Base-by-base conservation (phyloP, 2,797 vertebrate genomes). In the Otus scops region DNA sequence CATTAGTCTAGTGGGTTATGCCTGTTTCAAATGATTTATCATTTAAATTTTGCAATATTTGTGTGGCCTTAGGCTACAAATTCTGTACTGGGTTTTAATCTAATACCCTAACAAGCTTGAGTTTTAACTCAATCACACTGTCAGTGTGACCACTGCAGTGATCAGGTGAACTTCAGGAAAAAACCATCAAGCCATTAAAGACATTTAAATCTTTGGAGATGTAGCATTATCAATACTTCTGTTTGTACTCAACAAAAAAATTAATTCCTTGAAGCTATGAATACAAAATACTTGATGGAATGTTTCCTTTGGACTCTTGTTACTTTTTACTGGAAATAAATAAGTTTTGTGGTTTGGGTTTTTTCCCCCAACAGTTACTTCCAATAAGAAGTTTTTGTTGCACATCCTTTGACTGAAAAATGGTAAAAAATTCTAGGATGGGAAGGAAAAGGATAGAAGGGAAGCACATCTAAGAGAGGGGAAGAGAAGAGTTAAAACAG, bases 1-100 rank as follows among this genome's bases (percentile, higher is more conserved):
- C 78, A 89, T 61, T 93, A 92, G 71, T 69, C 61, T 83, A 70
- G 28, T 24, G 39, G 51, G 56, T 84, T 91, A 91, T 64, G 22
- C 23, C 57, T 85, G 34, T 84, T 84, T 92, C 75, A 88, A 89
- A 96, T 54, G 15, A 91, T 91, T 77, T 83, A 92, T 71, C 45
- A 69, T 82, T 92, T 88, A 89, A 54, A 92, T 84, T 91, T 94
- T 78, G 80, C 51, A 95, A 34, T 80, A 76, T 88, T 84, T 80
- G 27, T 60, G 38, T 2, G 2, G 75, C 89, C 61, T 67, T 67
- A 61, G 65, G 86, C 86, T 75, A 83, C 32, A 78, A 60, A 81
- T 93, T 71, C 63, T 70, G 17, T 57, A 39, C 80, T 85, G 26
- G 23, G 50, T 88, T 92, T 95, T 92, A 92, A 88, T 75, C 39